Base-by-base conservation (phyloP, 2,113 vertebrate species). In the Semicossyphus pulcher region DNA sequence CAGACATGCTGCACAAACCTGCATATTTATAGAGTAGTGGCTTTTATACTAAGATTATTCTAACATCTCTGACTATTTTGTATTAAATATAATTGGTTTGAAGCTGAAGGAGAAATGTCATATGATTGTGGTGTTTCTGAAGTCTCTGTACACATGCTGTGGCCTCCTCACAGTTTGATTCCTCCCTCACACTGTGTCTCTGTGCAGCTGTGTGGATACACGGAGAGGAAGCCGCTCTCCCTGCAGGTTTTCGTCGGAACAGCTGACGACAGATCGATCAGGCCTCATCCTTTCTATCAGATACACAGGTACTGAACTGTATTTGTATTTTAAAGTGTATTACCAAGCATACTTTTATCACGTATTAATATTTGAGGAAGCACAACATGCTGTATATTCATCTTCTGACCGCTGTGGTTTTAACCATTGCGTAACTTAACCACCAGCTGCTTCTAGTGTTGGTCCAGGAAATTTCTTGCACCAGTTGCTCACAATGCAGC, bases 161-260 rank as follows among this genome's bases (percentile, higher is more conserved):
- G 32, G 64, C 47, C 81, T 71, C 58, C 1, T 84, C 41, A 31
- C 80, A 78, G 76, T 69, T 61, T 83, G 70, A 67, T 51, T 16
- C 34, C 42, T 39, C 42, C 52, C 41, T 53, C 51, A 41, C 67
- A 10, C 34, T 67, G 51, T 29, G 56, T 62, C 26, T 77, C 74
- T 73, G 25, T 60, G 0, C 88, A 97, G 96, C 94, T 97, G 69
- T 84, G 93, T 64, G 96, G 96, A 26, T 97, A 96, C 75, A 91
- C 78, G 51, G 93, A 86, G 92, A 95, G 93, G 66, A 96, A 97
- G 89, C 96, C 96, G 0, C 93, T 97, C 31, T 96, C 96, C 1
- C 91, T 97, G 4, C 96, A 97, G 92, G 96, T 97, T 87, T 97
- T 97, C 83, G 97, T 97, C 0, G 96, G 96, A 65, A 97, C 96